phyloP scores from a whole-genome alignment of 2,888 invertebrate genomes.

The Teinopalpus imperialis region DNA sequence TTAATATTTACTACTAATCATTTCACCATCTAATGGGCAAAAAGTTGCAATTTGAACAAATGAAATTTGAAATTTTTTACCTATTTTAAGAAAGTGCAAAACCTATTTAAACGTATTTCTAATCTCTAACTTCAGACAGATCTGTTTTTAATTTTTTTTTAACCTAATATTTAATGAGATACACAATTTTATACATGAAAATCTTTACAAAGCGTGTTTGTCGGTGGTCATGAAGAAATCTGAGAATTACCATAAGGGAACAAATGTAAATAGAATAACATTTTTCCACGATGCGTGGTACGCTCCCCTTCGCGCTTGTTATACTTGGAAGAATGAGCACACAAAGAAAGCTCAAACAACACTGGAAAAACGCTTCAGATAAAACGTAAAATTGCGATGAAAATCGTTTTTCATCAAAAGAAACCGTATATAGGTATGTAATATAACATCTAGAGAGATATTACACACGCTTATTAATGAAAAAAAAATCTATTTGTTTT shows the following conservation, averaged over 20 bases:
- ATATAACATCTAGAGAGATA: not conserved
- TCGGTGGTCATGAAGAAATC: constrained; percentile 4
- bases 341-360: constrained; percentile 35
- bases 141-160: too few relatives aligned
- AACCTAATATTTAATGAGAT: too few relatives aligned
- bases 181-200: too few relatives aligned
- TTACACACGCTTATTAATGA: not conserved
- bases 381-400: constrained; percentile 21
- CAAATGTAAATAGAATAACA: constrained; percentile 38
- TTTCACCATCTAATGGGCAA: too few relatives aligned
- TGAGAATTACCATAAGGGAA: constrained; percentile 24
- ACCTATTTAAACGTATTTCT: too few relatives aligned
- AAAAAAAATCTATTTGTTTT: not conserved
- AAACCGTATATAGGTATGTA: not conserved
- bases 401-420: constrained; percentile 11
- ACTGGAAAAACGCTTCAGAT: constrained; percentile 23
- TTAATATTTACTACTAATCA: too few relatives aligned
- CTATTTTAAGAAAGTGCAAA: too few relatives aligned
- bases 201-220: constrained; percentile 7
- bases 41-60: too few relatives aligned
- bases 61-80: too few relatives aligned
- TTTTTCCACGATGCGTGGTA: constrained; percentile 31
- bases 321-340: constrained; percentile 40
- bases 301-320: constrained; percentile 39
- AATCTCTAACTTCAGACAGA: too few relatives aligned